Evolutionary conservation across 2,888 invertebrate genomes (phyloP), one percentile per base, ranked within the genome.

Genomic region (Drosophila prostipennis): DNA sequence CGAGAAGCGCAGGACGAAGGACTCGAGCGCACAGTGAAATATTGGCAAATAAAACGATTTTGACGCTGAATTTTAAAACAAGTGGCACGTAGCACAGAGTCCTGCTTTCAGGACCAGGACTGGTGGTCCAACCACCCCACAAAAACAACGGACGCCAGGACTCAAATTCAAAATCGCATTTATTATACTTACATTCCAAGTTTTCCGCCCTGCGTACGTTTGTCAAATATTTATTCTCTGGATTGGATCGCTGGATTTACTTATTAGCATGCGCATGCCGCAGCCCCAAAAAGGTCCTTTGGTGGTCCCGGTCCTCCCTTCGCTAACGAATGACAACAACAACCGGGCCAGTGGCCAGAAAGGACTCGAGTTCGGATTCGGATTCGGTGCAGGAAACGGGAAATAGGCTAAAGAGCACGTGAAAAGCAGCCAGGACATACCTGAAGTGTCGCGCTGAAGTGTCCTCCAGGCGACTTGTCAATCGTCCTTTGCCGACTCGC

Each of bases 41-140:
- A 89, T 90, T 84, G 87, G 79, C 78, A 87, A 90, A 89, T 87
- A 86, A 91, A 91, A 90, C 88, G 87, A 89, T 91, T 91, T 90
- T 91, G 89, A 90, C 90, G 90, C 89, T 89, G 90, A 91, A 91
- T 91, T 85, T 89, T 90, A 89, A 81, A 90, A 90, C 89, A 89
- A 82, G 90, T 83, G 83, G 78, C 88, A 87, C 86, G 84, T 84
- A 80, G 72, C 86, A 70, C 76, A 64, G 72, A 70, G 71, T 52
- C 59, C 69, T 34, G 45, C 54, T 36, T 10, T 43, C 29, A 26
- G 26, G 26, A 26, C 26, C 29, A 26, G 26, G 26, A 26, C 26
- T n/a, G n/a, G n/a, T n/a, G n/a, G n/a, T n/a, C 23, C 37, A 19
- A 13, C 39, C 19, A 11, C 37, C 57, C 57, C 37, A 6, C 10